Evolutionary conservation across 2,888 invertebrate genomes (phyloP).

Genomic region (Enchytraeus crypticus): DNA sequence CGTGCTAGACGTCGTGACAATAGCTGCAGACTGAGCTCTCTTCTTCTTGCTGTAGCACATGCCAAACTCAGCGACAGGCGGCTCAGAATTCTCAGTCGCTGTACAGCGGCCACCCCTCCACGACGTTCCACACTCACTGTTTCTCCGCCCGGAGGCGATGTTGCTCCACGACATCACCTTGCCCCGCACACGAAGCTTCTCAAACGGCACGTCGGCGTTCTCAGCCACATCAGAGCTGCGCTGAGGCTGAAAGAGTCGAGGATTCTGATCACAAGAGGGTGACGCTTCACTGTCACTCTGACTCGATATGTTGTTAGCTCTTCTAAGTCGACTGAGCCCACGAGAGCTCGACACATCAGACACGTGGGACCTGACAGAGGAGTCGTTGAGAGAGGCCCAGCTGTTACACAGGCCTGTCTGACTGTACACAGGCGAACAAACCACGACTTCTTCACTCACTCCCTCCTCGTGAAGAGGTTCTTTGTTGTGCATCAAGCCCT

Average conservation of each 20-base stretch:
- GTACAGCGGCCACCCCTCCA: background rate
- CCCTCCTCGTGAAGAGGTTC: no score
- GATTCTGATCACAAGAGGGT: no score
- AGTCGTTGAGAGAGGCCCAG: background rate
- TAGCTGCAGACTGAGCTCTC: no score
- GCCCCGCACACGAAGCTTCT: background rate
- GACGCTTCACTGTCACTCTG: no score
- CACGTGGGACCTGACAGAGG: background rate
- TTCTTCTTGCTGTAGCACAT: background rate
- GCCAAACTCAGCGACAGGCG: background rate
- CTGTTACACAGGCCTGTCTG: background rate
- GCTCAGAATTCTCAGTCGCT: background rate
- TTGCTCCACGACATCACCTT: background rate
- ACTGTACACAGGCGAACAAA: background rate
- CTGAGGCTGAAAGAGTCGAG: no score
- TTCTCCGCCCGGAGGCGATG: background rate
- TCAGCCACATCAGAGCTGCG: background rate
- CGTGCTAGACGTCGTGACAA: no score
- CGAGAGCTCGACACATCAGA: background rate
- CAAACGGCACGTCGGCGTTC: background rate
- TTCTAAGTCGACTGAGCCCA: background rate
- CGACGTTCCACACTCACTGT: background rate
- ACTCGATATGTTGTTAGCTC: no score
- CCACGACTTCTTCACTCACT: no score
- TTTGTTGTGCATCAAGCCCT: background rate